These are phyloP conservation scores for Ophioninae sp. DNA, from an alignment of 2,888 invertebrate genomes.

Conservation along the genomic window DNA sequence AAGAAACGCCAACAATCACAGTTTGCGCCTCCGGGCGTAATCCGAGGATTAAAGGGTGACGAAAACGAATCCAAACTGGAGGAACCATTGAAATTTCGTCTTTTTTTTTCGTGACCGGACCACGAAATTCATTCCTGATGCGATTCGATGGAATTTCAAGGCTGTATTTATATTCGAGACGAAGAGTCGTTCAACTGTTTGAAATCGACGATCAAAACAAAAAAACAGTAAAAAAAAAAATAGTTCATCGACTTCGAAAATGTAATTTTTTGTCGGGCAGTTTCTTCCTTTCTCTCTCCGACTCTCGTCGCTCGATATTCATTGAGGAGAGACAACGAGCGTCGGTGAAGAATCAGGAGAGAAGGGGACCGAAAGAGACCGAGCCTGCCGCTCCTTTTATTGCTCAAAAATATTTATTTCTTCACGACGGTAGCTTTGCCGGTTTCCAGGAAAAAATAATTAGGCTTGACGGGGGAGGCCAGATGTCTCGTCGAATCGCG, in stretches of 20 bases:
- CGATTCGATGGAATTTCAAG: conserved; percentile 19
- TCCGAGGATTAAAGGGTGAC: conserved; percentile 50
- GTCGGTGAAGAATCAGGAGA: background rate
- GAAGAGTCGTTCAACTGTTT: conserved; percentile 24
- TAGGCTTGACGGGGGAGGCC: conserved; percentile 47
- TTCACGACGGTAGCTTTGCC: conserved; percentile 54
- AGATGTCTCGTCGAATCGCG: conserved; percentile 26
- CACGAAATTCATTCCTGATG: conserved; percentile 16
- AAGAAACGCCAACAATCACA: conserved; percentile 82
- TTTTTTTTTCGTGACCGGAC: conserved; percentile 18
- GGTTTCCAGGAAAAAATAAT: conserved; percentile 54
- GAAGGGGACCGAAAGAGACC: conserved; percentile 4
- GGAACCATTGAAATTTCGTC: conserved; percentile 13
- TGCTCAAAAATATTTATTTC: conserved; percentile 74
- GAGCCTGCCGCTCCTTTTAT: conserved; percentile 66
- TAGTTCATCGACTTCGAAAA: conserved; percentile 10
- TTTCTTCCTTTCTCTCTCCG: conserved; percentile 16
- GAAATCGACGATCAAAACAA: conserved; percentile 3
- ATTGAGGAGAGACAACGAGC: background rate
- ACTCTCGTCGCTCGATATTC: conserved; percentile 14
- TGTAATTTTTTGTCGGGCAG: conserved; percentile 6
- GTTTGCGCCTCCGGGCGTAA: conserved; percentile 76
- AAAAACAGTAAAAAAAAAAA: background rate
- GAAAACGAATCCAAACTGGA: conserved; percentile 36
- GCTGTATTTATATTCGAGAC: conserved; percentile 2